Base-by-base conservation (phyloP, 2,797 vertebrate genomes). In the Crocodylus rhombifer region DNA sequence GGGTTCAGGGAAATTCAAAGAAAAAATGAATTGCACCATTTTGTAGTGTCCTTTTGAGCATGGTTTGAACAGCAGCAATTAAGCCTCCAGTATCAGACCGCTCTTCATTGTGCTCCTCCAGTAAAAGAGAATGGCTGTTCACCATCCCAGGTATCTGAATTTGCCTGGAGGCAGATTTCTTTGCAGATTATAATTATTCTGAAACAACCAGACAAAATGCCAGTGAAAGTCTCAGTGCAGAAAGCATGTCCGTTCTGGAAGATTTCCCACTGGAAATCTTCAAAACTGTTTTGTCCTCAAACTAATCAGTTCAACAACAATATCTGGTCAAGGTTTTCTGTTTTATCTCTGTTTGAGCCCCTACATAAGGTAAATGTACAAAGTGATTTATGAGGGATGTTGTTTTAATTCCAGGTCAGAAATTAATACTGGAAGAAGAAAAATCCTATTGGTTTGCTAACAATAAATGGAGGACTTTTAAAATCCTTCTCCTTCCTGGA, bases 131-230 rank as follows among this genome's bases (percentile, higher is more conserved):
- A 89, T 73, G 75, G 73, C 64, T 81, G 86, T 83, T 92, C 67
- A 90, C 74, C 58, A 25, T 90, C 65, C 56, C 30, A 18, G 92
- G 61, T 63, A 63, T 77, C 86, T 64, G 82, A 92, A 77, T 83
- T 78, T n/a, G 69, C 86, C 92, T 78, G 14, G 75, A 87, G 73
- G 86, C 71, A 58, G 56, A 65, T 69, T 82, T 51, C 42, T 51
- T 51, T 51, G 42, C 42, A 36, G 77, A 60, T 56, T 79, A 78
- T 86, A 77, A 87, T 94, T 92, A 84, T 93, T 78, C 86, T 13
- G 74, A 55, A 78, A 84, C 84, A 73, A 73, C 25, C 7, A 83
- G 82, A 74, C 56, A 85, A 79, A 71, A 77, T n/a, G 62, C 75
- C n/a, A 76, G 64, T 84, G 51, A 60, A 28, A 2, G 0, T 33